A percentile compares a stretch with the other conserved stretches of the same genome.
These are phyloP conservation scores for Miichthys miiuy DNA, from an alignment of 2,797 vertebrate species.

Conservation along the genomic window DNA sequence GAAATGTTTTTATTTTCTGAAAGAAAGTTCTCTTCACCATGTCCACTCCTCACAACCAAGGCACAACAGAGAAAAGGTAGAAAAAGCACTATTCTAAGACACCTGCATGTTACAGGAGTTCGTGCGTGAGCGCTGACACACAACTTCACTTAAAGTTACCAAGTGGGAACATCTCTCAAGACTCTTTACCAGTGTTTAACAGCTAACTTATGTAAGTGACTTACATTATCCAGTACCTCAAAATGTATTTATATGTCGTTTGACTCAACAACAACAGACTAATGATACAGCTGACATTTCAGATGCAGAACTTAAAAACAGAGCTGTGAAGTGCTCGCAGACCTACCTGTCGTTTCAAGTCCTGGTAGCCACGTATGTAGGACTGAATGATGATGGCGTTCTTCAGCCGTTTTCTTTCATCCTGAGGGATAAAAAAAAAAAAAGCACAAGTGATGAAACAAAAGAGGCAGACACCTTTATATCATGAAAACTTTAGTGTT, in stretches of 20 bases:
- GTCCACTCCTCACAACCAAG: not conserved
- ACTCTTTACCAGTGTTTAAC: not conserved
- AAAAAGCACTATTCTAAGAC: no score
- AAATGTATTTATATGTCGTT: not conserved
- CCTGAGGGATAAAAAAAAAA: conserved; percentile 82
- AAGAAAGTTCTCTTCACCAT: not conserved
- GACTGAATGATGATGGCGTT: conserved; percentile 98
- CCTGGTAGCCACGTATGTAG: conserved; percentile 94
- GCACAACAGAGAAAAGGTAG: not conserved
- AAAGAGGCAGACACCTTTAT: not conserved
- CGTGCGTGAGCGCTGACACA: not conserved
- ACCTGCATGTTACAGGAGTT: no score
- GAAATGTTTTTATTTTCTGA: not conserved
- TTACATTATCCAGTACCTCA: not conserved
- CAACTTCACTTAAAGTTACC: not conserved
- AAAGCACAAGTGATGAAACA: not conserved
- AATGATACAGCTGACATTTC: not conserved
- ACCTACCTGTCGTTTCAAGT: conserved; percentile 94
- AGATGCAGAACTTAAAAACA: not conserved
- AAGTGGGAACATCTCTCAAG: not conserved
- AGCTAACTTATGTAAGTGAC: not conserved
- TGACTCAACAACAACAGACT: not conserved
- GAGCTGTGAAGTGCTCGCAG: not conserved
- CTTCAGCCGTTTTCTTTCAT: conserved; percentile 96
- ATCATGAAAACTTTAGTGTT: not conserved